Base-by-base conservation (phyloP, 1,140 invertebrate species). In the Oryzaephilus surinamensis region DNA sequence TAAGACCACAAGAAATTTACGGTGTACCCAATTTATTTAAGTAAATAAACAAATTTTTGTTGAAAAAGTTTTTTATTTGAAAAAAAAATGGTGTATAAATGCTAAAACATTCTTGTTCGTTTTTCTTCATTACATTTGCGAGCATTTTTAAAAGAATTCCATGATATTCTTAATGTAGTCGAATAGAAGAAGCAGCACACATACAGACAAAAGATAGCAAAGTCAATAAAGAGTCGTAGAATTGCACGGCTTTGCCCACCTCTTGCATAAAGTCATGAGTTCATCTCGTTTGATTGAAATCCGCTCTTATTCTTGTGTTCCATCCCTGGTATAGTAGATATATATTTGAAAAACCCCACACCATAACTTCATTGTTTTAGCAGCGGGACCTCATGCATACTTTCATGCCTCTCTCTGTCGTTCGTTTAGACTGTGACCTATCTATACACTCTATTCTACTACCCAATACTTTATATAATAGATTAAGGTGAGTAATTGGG, bases 221-320 rank as follows among this genome's bases (percentile, higher is more conserved):
- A 45, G 43, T 45, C 43, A 45, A 45, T 45, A 45, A 45, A 26
- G 38, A 45, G 43, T 40, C 33, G 37, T 40, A 38, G 34, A 45
- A 45, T 40, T 45, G 43, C 43, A 32, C 32, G 27, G 37, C 31
- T 42, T 52, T 52, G 43, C 51, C 51, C 51, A 58, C 45, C 57
- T 60, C 46, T 51, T 58, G 55, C 57, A 58, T 58, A 60, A 58
- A 60, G 54, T 57, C 57, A 60, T 60, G 55, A 60, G 55, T 57
- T 60, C 57, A 52, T 60, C 56, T 58, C 54, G 55, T 58, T 60
- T 60, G 57, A 60, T 60, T 60, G 57, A 58, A 60, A 60, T 60
- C 57, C 57, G 51, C 55, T 55, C 55, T 56, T 58, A 58, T 58
- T 58, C 56, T 55, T 58, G 52, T 56, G 45, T 50, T 57, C 54